Conservation (phyloP, 2,888 invertebrate genomes). For the Cerastis leucographa region DNA sequence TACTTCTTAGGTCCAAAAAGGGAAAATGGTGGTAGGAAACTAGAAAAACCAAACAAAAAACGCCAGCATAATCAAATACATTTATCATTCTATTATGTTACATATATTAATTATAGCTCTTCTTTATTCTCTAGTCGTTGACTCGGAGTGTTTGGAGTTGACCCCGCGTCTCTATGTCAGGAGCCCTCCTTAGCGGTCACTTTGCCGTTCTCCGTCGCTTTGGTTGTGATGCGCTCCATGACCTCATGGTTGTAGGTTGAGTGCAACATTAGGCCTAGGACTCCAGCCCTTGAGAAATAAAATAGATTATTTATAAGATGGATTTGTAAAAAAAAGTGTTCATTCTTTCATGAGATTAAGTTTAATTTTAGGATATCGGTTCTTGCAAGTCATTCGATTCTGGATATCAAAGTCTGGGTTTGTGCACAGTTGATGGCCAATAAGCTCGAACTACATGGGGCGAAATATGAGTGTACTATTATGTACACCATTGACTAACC, state of each 20-base stretch:
- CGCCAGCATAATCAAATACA: constrained; percentile 15
- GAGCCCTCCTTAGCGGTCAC: constrained; percentile 77
- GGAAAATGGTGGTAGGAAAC: background rate
- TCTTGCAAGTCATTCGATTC: background rate
- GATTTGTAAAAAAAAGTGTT: background rate
- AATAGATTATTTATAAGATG: background rate
- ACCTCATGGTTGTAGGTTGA: constrained; percentile 98
- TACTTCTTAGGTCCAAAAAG: background rate
- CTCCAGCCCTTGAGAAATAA: constrained; percentile 93
- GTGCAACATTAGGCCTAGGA: constrained; percentile 98
- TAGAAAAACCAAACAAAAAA: constrained; percentile 1
- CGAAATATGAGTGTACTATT: too few species aligned
- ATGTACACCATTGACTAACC: too few species aligned
- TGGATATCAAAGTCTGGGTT: background rate
- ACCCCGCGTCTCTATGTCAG: constrained; percentile 73
- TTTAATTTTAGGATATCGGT: background rate
- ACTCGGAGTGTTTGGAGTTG: constrained; percentile 43
- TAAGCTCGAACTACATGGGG: too few species aligned
- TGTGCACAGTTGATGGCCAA: too few species aligned
- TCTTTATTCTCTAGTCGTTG: constrained; percentile 29
- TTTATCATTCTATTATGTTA: constrained; percentile 51
- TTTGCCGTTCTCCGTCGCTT: constrained; percentile 84
- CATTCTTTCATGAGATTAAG: background rate
- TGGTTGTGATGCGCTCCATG: constrained; percentile 92
- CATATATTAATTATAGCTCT: constrained; percentile 52